Conservation (phyloP, 2,797 vertebrate species). For the Arrhamphus sclerolepis region DNA sequence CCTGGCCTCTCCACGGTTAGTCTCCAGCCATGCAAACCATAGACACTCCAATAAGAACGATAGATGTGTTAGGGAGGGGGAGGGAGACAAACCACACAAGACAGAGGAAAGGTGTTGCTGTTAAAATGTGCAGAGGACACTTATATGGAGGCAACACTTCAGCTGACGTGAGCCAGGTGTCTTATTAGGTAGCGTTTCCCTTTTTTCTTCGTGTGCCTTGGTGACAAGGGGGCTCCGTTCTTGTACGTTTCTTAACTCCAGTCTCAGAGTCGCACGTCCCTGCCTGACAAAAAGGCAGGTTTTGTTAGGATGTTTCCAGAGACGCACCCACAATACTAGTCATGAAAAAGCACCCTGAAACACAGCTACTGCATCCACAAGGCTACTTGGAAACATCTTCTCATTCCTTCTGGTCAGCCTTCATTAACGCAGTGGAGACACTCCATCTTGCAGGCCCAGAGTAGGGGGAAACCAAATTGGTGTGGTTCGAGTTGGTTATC, state of each 20-base stretch:
- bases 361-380: constrained; percentile 79
- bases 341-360: constrained; percentile 69
- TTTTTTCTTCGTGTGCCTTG: constrained; percentile 53
- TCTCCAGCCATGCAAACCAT: constrained; percentile 93
- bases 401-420: constrained; percentile 81
- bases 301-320: constrained; percentile 70
- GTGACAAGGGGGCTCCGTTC: constrained; percentile 47
- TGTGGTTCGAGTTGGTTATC: constrained; percentile 49
- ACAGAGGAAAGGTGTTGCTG: constrained; percentile 63
- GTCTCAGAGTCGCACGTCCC: constrained; percentile 72
- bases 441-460: constrained; percentile 76
- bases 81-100: constrained; percentile 48
- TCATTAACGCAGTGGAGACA: constrained; percentile 77
- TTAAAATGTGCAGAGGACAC: constrained; percentile 58
- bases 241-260: constrained; percentile 44
- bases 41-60: constrained; percentile 83
- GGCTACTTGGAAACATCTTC: constrained; percentile 73
- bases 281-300: constrained; percentile 71
- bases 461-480: constrained; percentile 38
- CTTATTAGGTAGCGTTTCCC: constrained; percentile 41
- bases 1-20: constrained; percentile 99
- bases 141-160: constrained; percentile 46
- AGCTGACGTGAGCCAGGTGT: constrained; percentile 36
- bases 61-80: constrained; percentile 59
- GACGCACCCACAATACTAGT: constrained; percentile 60